These are phyloP conservation scores for Anas platyrhynchos DNA, from an alignment of 2,113 vertebrate genomes.

Conservation along the genomic window DNA sequence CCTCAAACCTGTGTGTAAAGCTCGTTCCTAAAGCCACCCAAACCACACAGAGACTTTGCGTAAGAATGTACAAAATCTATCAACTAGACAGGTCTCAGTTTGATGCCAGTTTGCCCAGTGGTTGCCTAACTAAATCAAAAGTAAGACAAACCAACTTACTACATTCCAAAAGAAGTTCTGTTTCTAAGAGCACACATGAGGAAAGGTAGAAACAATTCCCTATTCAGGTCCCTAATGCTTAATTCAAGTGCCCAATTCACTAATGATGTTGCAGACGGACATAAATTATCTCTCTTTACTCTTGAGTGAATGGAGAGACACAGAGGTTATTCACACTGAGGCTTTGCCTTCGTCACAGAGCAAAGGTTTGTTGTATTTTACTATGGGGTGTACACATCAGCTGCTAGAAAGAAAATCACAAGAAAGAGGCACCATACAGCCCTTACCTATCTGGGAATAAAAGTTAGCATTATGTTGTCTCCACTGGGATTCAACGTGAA, in stretches of 20 bases:
- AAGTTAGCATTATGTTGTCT: background rate
- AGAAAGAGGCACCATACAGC: fast-evolving
- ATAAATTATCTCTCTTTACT: background rate
- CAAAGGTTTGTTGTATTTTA: background rate
- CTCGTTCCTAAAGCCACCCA: background rate
- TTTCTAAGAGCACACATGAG: background rate
- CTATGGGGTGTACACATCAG: background rate
- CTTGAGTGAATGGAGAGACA: background rate
- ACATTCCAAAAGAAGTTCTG: background rate
- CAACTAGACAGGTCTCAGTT: background rate
- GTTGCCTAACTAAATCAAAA: background rate
- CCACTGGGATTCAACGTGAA: background rate
- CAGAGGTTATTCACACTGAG: background rate
- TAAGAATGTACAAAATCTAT: background rate
- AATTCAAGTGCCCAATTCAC: background rate
- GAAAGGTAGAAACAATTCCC: background rate
- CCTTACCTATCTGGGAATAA: background rate
- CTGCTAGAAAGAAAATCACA: background rate
- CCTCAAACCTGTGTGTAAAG: background rate
- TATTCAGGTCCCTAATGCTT: background rate
- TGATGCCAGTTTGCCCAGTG: background rate
- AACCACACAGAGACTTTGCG: background rate
- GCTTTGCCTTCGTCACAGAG: background rate
- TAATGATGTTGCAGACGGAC: background rate
- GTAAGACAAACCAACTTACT: background rate